Conservation (phyloP, 2,888 invertebrate species). For the Barypeithes pellucidus region DNA sequence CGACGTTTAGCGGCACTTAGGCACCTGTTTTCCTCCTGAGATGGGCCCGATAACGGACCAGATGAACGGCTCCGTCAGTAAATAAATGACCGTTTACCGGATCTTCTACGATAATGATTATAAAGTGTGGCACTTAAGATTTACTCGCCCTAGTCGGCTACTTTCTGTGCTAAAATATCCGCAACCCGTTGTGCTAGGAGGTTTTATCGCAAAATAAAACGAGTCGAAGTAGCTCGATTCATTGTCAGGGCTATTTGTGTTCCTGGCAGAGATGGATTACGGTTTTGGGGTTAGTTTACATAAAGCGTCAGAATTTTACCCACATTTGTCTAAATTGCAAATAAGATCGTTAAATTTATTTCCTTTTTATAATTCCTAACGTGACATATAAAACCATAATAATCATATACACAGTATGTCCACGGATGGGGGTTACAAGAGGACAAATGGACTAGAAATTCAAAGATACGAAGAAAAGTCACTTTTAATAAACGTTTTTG, state of each 20-base stretch:
- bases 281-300: conserved; percentile 20
- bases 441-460: no score
- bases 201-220: conserved; percentile 20
- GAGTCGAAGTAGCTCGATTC: conserved; percentile 9
- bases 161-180: conserved; percentile 17
- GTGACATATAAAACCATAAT: no score
- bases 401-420: no score
- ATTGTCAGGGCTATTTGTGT: conserved; percentile 30
- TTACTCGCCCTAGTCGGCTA: conserved; percentile 14
- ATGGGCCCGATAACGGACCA: conserved; percentile 23
- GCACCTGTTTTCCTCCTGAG: conserved; percentile 25
- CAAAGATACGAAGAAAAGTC: no score
- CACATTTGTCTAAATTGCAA: conserved; percentile 9
- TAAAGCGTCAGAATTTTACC: conserved; percentile 24
- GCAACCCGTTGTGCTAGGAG: conserved; percentile 17
- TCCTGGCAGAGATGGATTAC: conserved; percentile 37
- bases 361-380: neutral
- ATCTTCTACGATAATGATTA: conserved; percentile 26
- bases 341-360: conserved; percentile 1
- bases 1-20: conserved; percentile 14
- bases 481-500: no score
- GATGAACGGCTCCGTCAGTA: conserved; percentile 9
- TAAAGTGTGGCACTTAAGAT: conserved; percentile 18
- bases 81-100: conserved; percentile 15
- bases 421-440: no score